Percentiles rank a stretch among this genome's conserved stretches.
Conservation (phyloP, 1,140 invertebrate species). For the Anadara kagoshimensis region DNA sequence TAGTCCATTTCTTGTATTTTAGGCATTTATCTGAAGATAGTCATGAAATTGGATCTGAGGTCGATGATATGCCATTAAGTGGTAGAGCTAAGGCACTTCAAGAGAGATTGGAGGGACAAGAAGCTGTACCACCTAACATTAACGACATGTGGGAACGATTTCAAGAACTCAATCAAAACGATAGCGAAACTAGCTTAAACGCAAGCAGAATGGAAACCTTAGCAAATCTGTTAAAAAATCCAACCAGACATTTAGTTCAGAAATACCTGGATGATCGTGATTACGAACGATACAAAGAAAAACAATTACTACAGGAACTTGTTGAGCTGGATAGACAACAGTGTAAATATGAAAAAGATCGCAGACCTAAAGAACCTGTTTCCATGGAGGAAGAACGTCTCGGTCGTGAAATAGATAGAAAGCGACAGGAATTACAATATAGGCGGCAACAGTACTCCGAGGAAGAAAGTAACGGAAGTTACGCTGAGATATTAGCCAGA, state of each 20-base stretch:
- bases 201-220: conserved; percentile 53
- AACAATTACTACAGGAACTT: conserved; percentile 29
- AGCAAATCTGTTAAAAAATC: conserved; percentile 78
- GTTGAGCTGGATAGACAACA: conserved; percentile 22
- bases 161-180: conserved; percentile 52
- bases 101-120: conserved; percentile 47
- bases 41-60: conserved; percentile 37
- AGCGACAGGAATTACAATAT: conserved; percentile 28
- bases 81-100: conserved; percentile 54
- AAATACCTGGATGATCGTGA: conserved; percentile 32
- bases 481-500: conserved; percentile 38
- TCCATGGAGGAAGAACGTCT: conserved; percentile 13
- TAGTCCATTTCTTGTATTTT: too few relatives aligned
- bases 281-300: conserved; percentile 36
- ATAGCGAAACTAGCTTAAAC: conserved; percentile 55
- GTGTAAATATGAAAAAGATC: conserved; percentile 25
- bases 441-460: conserved; percentile 41
- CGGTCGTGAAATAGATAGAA: conserved; percentile 26
- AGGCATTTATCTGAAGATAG: neutral
- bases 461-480: conserved; percentile 56
- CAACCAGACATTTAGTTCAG: conserved; percentile 89
- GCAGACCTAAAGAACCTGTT: conserved; percentile 29
- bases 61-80: conserved; percentile 53
- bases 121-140: conserved; percentile 46
- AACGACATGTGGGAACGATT: conserved; percentile 64